Percentiles rank a stretch among this genome's conserved stretches.
Evolutionary conservation across 64 coral and sea anemone genomes (phyloP).

Genomic region (Porites australiensis): DNA sequence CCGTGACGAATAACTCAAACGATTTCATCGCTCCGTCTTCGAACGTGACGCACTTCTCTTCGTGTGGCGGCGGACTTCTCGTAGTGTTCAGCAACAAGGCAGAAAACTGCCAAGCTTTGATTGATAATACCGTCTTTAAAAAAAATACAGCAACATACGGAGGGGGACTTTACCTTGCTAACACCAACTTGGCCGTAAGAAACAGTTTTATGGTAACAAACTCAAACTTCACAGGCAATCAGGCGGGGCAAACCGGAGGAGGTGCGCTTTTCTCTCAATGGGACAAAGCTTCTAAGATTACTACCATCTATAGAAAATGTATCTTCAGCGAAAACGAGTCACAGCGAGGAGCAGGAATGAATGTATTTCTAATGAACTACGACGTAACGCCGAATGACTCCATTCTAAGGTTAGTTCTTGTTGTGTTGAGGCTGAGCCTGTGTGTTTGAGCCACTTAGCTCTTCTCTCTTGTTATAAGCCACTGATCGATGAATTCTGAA

Average conservation of each 20-base stretch:
- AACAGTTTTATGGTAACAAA: conserved; percentile 47
- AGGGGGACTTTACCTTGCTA: conserved; percentile 65
- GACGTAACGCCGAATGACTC: conserved; percentile 19
- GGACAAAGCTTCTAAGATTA: conserved; percentile 59
- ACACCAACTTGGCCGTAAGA: conserved; percentile 16
- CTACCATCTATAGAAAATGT: conserved; percentile 43
- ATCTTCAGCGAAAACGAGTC: conserved; percentile 56
- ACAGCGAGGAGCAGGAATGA: conserved; percentile 61
- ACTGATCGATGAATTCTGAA: no score
- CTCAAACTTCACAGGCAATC: conserved; percentile 42
- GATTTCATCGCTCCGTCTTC: conserved; percentile 58
- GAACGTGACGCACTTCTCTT: conserved; percentile 63
- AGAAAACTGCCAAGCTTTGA: conserved; percentile 29
- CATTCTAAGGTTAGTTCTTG: not conserved
- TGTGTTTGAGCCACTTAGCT: no score
- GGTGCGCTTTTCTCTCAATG: conserved; percentile 59
- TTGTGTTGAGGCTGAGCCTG: no score
- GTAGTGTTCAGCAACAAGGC: conserved; percentile 48
- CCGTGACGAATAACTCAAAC: conserved; percentile 52
- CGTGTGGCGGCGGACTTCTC: conserved; percentile 61
- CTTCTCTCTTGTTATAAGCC: no score
- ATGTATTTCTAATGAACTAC: conserved; percentile 80
- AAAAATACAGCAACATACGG: conserved; percentile 83
- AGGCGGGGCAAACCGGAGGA: conserved; percentile 72
- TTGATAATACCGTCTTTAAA: conserved; percentile 51